Evolutionary conservation across 2,888 invertebrate genomes (phyloP), one percentile per base, ranked within the genome.

Genomic region (Hemithea aestivaria): DNA sequence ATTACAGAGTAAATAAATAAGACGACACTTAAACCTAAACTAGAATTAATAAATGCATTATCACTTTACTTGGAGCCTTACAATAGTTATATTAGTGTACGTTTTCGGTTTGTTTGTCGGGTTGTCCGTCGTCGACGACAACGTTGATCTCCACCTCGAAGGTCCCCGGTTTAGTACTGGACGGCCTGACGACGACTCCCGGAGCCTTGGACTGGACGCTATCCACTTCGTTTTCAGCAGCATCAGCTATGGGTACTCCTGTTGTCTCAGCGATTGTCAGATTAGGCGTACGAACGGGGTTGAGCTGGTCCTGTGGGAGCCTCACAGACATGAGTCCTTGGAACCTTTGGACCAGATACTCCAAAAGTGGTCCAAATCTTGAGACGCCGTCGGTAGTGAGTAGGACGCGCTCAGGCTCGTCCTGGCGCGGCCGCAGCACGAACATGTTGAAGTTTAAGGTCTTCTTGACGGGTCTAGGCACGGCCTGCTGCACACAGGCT

Each of bases 311-410:
- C 50, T 89, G 88, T 11, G 91, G 87, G 33, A 89, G 74, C 55
- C 91, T 91, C n/a, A 91, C 89, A 0, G 93, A 93, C 76, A 91
- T 91, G 53, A 91, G 87, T 0, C 90, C 88, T 72, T 93, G 93
- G 34, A 93, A 89, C 28, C 91, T 88, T 62, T 93, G 93, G 4
- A 92, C 89, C 24, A 93, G 66, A 51, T 89, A 89, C 62, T 93
- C 93, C 46, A 93, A 66, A 30, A 93, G 72, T 1, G 92, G 91
- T 4, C 93, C 93, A 63, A 93, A 91, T 60, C 90, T 83, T 1
- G 88, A 89, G 1, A 85, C 62, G 0, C 82, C 83, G 21, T 83
- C 78, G 0, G 81, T 80, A 1, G 80, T 62, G 7, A 75, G 48
- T 6, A 80, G 54, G 20, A 82, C 66, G 8, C 80, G 70, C 32